These are phyloP conservation scores for Trididemnum miniatum DNA, from an alignment of 23 tunicate genomes.

Conservation along the genomic window DNA sequence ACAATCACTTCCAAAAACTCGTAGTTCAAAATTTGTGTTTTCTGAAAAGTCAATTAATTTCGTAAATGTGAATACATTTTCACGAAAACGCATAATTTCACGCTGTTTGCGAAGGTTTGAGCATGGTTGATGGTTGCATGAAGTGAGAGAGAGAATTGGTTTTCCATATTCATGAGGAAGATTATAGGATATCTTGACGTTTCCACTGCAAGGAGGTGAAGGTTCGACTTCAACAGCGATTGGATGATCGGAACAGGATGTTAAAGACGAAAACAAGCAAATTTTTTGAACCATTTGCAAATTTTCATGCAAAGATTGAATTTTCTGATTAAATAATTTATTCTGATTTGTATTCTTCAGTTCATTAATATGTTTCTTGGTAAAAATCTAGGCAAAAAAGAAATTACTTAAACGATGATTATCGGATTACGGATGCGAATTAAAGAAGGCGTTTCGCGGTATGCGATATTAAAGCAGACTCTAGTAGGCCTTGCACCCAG, in stretches of 20 bases:
- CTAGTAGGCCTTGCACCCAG: no score
- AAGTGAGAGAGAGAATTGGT: background rate
- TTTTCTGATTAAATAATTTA: no score
- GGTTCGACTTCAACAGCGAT: background rate
- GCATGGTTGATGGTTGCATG: background rate
- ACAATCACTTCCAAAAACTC: background rate
- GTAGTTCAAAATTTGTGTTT: background rate
- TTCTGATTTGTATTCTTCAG: no score
- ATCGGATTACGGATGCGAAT: no score
- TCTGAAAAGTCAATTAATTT: background rate
- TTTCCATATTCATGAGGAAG: background rate
- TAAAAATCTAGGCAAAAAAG: no score
- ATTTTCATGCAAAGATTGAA: no score
- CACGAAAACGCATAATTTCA: background rate
- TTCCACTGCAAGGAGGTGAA: background rate
- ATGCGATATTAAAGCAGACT: no score
- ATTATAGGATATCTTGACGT: background rate
- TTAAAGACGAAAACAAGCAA: background rate
- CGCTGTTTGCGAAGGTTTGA: background rate
- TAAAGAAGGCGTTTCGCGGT: no score
- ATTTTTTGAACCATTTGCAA: background rate
- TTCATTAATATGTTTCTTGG: no score
- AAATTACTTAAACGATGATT: no score
- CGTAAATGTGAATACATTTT: background rate
- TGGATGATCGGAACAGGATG: background rate